Base-by-base conservation (phyloP, 1,140 invertebrate species). In the Arion vulgaris region DNA sequence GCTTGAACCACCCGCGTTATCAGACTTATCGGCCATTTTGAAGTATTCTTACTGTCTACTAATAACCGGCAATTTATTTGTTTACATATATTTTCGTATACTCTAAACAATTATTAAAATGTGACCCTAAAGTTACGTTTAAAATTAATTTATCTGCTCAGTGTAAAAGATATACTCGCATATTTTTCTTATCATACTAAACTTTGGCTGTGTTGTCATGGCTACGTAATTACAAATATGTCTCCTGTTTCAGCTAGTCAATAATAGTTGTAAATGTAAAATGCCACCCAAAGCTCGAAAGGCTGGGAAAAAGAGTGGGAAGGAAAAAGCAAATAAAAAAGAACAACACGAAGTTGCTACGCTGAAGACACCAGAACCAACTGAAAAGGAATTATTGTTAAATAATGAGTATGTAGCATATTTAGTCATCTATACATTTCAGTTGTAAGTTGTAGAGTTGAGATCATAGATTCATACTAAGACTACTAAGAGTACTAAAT, bases 201-300 rank as follows among this genome's bases (percentile, higher is more conserved):
- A 71, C 68, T 36, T 5, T 2, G 32, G 26, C 38, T 9, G 2
- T 28, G 38, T 71, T 71, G 68, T 71, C 38, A 71, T 71, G 9
- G 68, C 34, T 71, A 71, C 68, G 38, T 36, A 71, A 36, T 34
- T 4, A 71, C 32, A 71, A 26, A 39, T 13, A 11, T 36, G 28
- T 34, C n/a, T 36, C 32, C n/a, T 71, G 68, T 71, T 36, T n/a
- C n/a, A n/a, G n/a, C n/a, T n/a, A n/a, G n/a, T n/a, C 15, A 36
- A 15, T 71, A 71, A 34, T 71, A 34, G 15, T 36, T 15, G 23
- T 34, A 53, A 11, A 39, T 62, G n/a, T n/a, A 72, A 41, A 78
- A 91, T 91, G 91, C 91, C 91, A 66, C 91, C 91, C 9, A 91
- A 91, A 79, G 90, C 90, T 74, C 87, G 87, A 76, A 86, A 86